Base-by-base conservation (phyloP, 2,113 vertebrate species). In the Dendropsophus ebraccatus region DNA sequence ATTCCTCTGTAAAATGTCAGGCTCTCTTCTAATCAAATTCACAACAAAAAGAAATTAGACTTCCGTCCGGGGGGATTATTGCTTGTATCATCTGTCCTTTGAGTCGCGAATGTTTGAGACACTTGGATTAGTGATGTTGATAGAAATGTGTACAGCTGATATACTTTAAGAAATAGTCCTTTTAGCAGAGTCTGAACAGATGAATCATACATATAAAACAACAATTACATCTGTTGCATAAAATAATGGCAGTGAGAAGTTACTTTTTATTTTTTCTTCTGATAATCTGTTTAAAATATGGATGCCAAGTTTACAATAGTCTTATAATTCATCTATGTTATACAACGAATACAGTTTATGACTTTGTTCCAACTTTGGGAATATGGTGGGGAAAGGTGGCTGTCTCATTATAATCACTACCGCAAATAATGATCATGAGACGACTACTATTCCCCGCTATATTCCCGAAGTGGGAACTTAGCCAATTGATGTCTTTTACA, bases 1-100 rank as follows among this genome's bases (percentile, higher is more conserved):
- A 83, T 82, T 88, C 85, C 8, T 62, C 67, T 86, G 50, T 80
- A 85, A 87, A 85, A 76, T 87, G 77, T 84, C 54, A 88, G 16
- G 50, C 13, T 81, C 35, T 88, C 8, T 83, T 87, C 19, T 85
- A 81, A 72, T 87, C 45, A 88, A 77, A 67, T 82, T 80, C 49
- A 88, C 7, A 87, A 78, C 16, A 13, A 56, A 86, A 87, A 87
- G 78, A 87, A 83, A 23, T 73, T 87, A 88, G 11, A 85, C 16
- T 88, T 76, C 4, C 58, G 21, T 85, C 89, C 41, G 82, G 87
- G 76, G 76, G 45, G 37, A 83, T 58, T 50, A 83, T 9, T 82
- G 14, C 75, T 87, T 35, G 58, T 60, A 89, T 88, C 85, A 78
- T 82, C 79, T 87, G 21, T 54, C 81, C 77, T 80, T 87, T 25